Conservation (phyloP, 2,888 invertebrate species). For the Eristalis intricaria region DNA sequence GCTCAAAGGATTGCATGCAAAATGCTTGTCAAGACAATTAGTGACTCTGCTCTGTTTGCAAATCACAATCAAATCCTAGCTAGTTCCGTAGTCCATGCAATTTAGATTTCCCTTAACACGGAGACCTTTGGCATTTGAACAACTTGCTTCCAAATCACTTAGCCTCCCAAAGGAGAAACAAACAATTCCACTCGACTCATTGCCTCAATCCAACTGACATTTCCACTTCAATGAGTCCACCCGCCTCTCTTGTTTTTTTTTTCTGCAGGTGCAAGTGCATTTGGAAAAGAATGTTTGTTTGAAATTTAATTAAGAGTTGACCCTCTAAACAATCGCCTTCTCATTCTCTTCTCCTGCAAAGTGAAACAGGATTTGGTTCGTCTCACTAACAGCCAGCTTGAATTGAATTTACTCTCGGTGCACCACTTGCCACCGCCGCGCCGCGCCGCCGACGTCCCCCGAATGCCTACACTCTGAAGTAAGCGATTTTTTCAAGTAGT, state of each 20-base stretch:
- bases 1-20: neutral
- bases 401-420: neutral
- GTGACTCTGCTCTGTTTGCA: neutral
- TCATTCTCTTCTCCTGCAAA: neutral
- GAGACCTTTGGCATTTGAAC: neutral
- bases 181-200: neutral
- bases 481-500: neutral
- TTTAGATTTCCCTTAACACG: neutral
- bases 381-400: neutral
- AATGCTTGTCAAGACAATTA: neutral
- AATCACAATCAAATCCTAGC: neutral
- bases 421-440: neutral
- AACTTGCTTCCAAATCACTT: neutral
- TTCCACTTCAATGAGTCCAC: neutral
- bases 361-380: neutral
- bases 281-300: neutral
- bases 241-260: neutral
- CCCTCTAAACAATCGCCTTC: neutral
- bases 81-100: neutral
- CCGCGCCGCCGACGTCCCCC: neutral
- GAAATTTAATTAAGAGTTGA: neutral
- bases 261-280: neutral
- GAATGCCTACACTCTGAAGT: neutral
- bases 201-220: neutral
- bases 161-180: neutral